Percentiles rank a stretch among this genome's conserved stretches.
Conservation (phyloP, 1,140 invertebrate species). For the Ceratosolen solmsi region DNA sequence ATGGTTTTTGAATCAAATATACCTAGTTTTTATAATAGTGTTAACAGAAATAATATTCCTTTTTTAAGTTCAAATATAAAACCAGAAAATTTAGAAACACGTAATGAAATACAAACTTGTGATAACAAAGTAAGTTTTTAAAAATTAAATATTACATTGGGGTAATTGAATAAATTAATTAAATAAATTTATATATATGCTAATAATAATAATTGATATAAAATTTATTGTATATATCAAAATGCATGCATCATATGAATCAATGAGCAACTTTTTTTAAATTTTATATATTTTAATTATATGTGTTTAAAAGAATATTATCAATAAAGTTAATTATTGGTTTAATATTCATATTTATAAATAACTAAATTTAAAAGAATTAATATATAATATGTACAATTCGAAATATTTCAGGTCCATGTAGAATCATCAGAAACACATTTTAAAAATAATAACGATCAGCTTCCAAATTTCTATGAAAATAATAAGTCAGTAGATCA, state of each 20-base stretch:
- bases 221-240: too few relatives aligned
- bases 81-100: conserved; percentile 22
- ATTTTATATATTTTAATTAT: too few relatives aligned
- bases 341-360: too few relatives aligned
- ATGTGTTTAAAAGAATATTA: too few relatives aligned
- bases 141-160: not conserved
- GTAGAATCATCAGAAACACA: not conserved
- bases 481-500: not conserved
- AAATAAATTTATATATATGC: not conserved
- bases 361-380: too few relatives aligned
- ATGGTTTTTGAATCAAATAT: conserved; percentile 45
- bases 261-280: too few relatives aligned
- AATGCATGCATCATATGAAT: too few relatives aligned
- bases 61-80: conserved; percentile 29
- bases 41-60: conserved; percentile 33
- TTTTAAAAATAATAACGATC: conserved; percentile 51
- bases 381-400: not conserved
- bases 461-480: conserved; percentile 20
- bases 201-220: too few relatives aligned
- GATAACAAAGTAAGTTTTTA: conserved; percentile 21
- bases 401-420: conserved; percentile 34
- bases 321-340: too few relatives aligned
- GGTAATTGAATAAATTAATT: not conserved
- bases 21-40: conserved; percentile 50
- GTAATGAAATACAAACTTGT: conserved; percentile 23